Conservation (phyloP, 2,797 vertebrate species). For the Parotocinclus haroldoi region DNA sequence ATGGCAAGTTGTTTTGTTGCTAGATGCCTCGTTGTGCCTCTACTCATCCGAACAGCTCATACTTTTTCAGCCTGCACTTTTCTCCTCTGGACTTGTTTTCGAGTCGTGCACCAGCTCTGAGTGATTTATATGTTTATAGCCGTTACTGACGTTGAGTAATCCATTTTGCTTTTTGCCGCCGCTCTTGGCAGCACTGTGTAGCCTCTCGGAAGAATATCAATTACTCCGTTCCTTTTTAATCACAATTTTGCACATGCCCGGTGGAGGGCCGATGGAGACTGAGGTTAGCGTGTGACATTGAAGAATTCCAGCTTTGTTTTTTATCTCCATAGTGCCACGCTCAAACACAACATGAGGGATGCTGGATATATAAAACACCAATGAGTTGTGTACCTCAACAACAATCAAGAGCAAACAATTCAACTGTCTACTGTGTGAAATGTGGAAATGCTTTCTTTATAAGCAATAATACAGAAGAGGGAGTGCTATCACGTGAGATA, state of each 20-base stretch:
- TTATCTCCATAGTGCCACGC: constrained; percentile 5
- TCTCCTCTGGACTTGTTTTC: constrained; percentile 63
- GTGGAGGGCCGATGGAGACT: constrained; percentile 4
- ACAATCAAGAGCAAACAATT: too few relatives aligned
- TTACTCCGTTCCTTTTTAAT: constrained; percentile 67
- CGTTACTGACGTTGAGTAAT: constrained; percentile 77
- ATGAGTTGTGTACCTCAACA: too few relatives aligned
- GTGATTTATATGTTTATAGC: constrained; percentile 81
- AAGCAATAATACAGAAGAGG: too few relatives aligned
- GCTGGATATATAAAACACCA: too few relatives aligned
- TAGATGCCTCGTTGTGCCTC: neutral
- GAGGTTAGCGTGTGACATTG: constrained; percentile 1
- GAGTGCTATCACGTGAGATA: too few relatives aligned
- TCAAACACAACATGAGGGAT: constrained; percentile 4
- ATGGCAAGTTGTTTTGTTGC: neutral
- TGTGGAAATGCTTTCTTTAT: too few relatives aligned
- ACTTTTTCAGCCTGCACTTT: constrained; percentile 25
- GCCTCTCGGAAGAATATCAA: constrained; percentile 70
- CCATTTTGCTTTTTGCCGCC: constrained; percentile 43
- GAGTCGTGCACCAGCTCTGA: constrained; percentile 47
- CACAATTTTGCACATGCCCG: constrained; percentile 49
- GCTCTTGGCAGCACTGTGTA: constrained; percentile 36
- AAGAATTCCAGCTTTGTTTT: constrained; percentile 11
- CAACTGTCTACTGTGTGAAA: too few relatives aligned
- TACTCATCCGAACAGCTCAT: too few relatives aligned